Base-by-base conservation (phyloP, 2,888 invertebrate genomes). In the Spialia ferax region DNA sequence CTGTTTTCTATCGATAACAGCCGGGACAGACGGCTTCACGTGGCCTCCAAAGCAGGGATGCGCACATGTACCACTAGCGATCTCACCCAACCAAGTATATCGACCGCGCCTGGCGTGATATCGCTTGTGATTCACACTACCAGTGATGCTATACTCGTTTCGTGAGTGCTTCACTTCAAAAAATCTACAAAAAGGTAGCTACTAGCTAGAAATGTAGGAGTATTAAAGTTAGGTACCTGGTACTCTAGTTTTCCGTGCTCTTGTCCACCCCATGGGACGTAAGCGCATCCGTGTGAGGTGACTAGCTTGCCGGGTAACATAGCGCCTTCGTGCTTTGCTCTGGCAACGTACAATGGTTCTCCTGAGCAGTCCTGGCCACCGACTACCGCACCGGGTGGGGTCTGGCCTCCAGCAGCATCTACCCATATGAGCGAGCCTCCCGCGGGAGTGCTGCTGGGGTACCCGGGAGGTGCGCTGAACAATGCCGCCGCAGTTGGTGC, bases 251-350 rank as follows among this genome's bases (percentile, higher is more conserved):
- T 96, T 68, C 95, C 95, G 75, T 97, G 96, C 81, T 98, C 98
- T 42, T 88, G 92, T 18, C 98, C 97, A 3, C 97, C 98, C 97
- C 97, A 98, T 20, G 98, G 94, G 2, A 98, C 88, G 81, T 97
- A 98, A 15, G 96, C 96, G 50, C 96, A 95, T 26, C 96, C 96
- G 80, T 98, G 98, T 13, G 97, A 96, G 6, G 96, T 94, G 63
- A 96, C 95, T 50, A 97, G 86, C 87, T 98, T 98, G 64, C 98
- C 98, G 57, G 98, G 98, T 73, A 98, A 93, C 52, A 97, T 84
- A 61, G 96, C 97, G 13, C 97, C 97, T 78, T 97, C 96, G 81
- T 97, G 97, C 60, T 93, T 93, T 0, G 97, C 97, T 74, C 98
- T 94, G 35, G 96, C 95, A 0, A 97, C 95, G 83, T 94, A 97